Evolutionary conservation across 2,888 invertebrate species (phyloP), one percentile per base, ranked within the genome.

Genomic region (Neoascia interrupta): DNA sequence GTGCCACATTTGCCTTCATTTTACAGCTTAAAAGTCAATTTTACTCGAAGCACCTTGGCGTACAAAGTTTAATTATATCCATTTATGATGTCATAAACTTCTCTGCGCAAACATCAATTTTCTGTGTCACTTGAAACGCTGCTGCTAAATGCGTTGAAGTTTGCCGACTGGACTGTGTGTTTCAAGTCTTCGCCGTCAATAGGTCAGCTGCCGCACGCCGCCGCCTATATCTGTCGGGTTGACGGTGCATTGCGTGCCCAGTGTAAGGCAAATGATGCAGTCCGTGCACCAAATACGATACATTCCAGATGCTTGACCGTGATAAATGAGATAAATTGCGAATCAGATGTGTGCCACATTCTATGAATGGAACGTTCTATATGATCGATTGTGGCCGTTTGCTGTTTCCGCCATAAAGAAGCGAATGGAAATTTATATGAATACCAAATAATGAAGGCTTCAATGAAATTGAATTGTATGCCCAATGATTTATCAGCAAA

Each of bases 81-180:
- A n/a, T 39, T 26, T 26, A 64, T 73, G 64, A 73, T 73, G 73
- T 63, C 63, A 72, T 56, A n/a, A 11, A 53, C 8, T 3, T 31
- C 21, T 56, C 60, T 11, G 23, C 19, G 51, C 47, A 74, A 74
- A 74, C 74, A 68, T 68, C 26, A 68, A 68, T 74, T 74, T 60
- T 74, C 74, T 74, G 68, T 74, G 74, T 68, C 68, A 68, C 60
- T 68, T 68, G 53, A n/a, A n/a, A n/a, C n/a, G n/a, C n/a, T n/a
- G n/a, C n/a, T 41, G 54, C 61, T 68, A 61, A 68, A 61, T 68
- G 60, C 26, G 41, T 74, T 74, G 74, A 74, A 74, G 74, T 68
- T 73, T 54, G 68, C 74, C 74, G 74, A 61, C 68, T 53, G n/a
- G 47, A 39, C 49, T 53, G 56, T 34, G 16, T 36, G 66, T 26